Conservation (phyloP, 2,888 invertebrate species). For the Molanna angustata region DNA sequence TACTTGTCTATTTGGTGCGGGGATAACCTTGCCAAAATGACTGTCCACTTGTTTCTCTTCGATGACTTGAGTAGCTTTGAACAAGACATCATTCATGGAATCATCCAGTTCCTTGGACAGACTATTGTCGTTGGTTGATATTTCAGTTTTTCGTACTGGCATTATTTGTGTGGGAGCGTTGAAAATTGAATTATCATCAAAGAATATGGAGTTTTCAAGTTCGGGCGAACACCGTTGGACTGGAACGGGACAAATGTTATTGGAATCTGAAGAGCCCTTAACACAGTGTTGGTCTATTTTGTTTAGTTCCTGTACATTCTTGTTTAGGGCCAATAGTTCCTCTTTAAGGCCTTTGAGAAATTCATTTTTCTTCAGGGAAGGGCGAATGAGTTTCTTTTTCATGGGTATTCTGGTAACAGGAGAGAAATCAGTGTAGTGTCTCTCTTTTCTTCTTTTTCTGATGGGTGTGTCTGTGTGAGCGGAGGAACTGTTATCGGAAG, state of each 20-base stretch:
- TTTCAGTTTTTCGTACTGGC: neutral
- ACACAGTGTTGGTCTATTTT: neutral
- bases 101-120: conserved; percentile 46
- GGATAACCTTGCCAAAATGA: no score
- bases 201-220: neutral
- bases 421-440: conserved; percentile 16
- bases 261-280: neutral
- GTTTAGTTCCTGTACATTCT: conserved; percentile 45
- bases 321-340: conserved; percentile 49
- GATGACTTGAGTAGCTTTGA: conserved; percentile 51
- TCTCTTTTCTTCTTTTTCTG: conserved; percentile 40
- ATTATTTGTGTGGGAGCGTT: neutral
- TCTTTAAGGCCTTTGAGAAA: conserved; percentile 48
- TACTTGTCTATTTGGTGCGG: neutral
- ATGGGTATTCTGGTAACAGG: conserved; percentile 35
- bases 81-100: conserved; percentile 52
- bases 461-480: conserved; percentile 35
- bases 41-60: conserved; percentile 37
- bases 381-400: conserved; percentile 41
- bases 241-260: neutral
- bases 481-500: conserved; percentile 39
- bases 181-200: conserved; percentile 2
- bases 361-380: conserved; percentile 44
- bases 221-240: neutral
- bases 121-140: neutral